phyloP scores from a whole-genome alignment of 2,888 invertebrate genomes.

The Metacarcinus magister region DNA sequence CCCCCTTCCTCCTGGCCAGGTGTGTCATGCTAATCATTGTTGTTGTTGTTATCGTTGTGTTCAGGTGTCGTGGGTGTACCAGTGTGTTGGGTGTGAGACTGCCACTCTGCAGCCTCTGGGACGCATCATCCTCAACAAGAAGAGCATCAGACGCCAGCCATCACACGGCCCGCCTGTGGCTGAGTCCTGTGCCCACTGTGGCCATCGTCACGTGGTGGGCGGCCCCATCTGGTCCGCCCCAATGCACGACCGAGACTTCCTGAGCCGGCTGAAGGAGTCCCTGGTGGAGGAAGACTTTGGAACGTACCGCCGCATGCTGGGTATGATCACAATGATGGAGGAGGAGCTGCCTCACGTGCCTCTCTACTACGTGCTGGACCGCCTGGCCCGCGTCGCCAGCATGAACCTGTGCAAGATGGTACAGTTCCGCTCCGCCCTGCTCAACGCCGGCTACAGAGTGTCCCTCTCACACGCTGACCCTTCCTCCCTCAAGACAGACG shows the following conservation, averaged over 20 bases:
- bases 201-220: slow-evolving; percentile 89
- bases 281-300: slow-evolving; percentile 84
- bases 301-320: slow-evolving; percentile 81
- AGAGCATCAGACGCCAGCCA: slow-evolving; percentile 88
- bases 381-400: slow-evolving; percentile 90
- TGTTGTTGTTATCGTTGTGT: background rate
- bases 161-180: slow-evolving; percentile 90
- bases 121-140: slow-evolving; percentile 85
- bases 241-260: slow-evolving; percentile 92
- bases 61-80: slow-evolving; percentile 87
- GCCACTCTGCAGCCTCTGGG: slow-evolving; percentile 92
- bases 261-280: slow-evolving; percentile 88
- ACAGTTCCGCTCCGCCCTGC: slow-evolving; percentile 91
- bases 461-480: slow-evolving; percentile 96
- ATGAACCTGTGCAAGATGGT: slow-evolving; percentile 89
- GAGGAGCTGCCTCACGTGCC: slow-evolving; percentile 94
- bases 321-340: slow-evolving; percentile 83
- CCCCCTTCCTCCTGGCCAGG: too few species aligned
- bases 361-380: slow-evolving; percentile 93
- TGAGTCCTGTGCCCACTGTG: slow-evolving; percentile 90
- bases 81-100: slow-evolving; percentile 95
- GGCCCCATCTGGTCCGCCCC: slow-evolving; percentile 98
- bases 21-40: too few species aligned
- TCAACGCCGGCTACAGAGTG: slow-evolving; percentile 95
- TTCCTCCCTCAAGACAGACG: slow-evolving; percentile 95